phyloP scores from a whole-genome alignment of 2,888 invertebrate species.

The Ennomos erosarius region DNA sequence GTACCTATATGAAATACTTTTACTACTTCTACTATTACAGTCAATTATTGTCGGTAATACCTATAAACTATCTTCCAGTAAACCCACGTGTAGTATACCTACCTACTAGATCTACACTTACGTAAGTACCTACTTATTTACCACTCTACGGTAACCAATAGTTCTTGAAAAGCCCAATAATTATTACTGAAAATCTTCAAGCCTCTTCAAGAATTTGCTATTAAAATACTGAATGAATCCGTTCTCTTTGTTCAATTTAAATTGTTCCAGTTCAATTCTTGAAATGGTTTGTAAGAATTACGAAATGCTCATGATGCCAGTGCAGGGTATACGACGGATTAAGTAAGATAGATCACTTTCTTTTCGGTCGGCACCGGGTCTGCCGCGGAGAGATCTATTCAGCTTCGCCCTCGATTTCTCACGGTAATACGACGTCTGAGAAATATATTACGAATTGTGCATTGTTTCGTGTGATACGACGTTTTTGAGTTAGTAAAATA shows the following conservation, averaged over 20 bases:
- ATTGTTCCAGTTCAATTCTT: slow-evolving; percentile 37
- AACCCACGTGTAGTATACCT: too few relatives aligned
- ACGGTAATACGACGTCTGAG: slow-evolving; percentile 39
- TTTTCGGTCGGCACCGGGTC: slow-evolving; percentile 57
- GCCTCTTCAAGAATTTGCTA: background rate
- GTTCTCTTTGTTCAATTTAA: slow-evolving; percentile 34
- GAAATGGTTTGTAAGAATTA: slow-evolving; percentile 48
- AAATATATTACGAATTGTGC: slow-evolving; percentile 37
- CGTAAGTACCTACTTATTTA: too few relatives aligned
- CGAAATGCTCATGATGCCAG: slow-evolving; percentile 53
- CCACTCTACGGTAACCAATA: background rate
- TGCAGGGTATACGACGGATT: slow-evolving; percentile 56
- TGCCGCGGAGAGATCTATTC: slow-evolving; percentile 52
- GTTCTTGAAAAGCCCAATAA: too few relatives aligned
- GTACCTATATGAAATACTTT: too few relatives aligned
- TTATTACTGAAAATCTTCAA: background rate
- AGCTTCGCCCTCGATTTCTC: slow-evolving; percentile 60
- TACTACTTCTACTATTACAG: too few relatives aligned
- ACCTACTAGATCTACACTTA: too few relatives aligned
- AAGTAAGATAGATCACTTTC: slow-evolving; percentile 72
- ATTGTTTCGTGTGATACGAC: slow-evolving; percentile 32
- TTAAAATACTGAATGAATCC: slow-evolving; percentile 17
- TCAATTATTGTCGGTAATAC: too few relatives aligned
- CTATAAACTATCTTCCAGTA: too few relatives aligned
- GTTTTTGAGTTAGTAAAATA: slow-evolving; percentile 13